These are phyloP conservation scores for Tokudaia tokunoshimensis DNA, from an alignment of 2,797 vertebrate species.

Conservation along the genomic window DNA sequence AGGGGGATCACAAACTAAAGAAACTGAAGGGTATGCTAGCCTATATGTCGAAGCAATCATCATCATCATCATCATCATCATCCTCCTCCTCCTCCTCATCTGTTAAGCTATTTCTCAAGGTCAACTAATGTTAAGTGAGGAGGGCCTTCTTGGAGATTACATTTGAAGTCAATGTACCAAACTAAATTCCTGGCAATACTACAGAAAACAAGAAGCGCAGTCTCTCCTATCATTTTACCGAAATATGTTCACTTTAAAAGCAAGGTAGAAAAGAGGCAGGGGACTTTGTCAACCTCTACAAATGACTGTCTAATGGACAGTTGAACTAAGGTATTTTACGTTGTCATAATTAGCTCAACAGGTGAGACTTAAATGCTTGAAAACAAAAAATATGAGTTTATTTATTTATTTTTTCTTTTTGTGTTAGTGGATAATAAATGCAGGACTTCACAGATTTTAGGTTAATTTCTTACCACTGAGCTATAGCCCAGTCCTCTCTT, in stretches of 20 bases:
- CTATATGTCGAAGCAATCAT: background rate
- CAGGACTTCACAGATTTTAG: background rate
- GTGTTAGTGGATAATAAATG: background rate
- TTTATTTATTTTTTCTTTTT: background rate
- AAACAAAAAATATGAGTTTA: background rate
- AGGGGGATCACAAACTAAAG: background rate
- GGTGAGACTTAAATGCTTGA: slow-evolving; percentile 41
- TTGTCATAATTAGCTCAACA: slow-evolving; percentile 52
- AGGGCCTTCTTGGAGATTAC: background rate
- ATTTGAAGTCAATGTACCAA: background rate
- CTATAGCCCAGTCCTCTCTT: no score
- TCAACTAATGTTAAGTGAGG: background rate
- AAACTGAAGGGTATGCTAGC: background rate
- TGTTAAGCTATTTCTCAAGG: background rate
- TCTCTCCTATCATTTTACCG: background rate
- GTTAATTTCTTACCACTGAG: background rate
- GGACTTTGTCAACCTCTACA: background rate
- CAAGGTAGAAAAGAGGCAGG: background rate
- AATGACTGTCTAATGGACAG: background rate
- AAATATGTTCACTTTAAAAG: slow-evolving; percentile 11
- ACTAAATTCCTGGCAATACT: slow-evolving; percentile 12
- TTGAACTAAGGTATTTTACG: background rate
- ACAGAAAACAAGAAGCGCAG: background rate
- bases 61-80: background rate
- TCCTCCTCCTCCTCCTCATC: background rate